Percentiles rank a stretch among this genome's conserved stretches.
These are phyloP conservation scores for Lepus townsendii DNA, from an alignment of 2,797 vertebrate species.

Conservation along the genomic window DNA sequence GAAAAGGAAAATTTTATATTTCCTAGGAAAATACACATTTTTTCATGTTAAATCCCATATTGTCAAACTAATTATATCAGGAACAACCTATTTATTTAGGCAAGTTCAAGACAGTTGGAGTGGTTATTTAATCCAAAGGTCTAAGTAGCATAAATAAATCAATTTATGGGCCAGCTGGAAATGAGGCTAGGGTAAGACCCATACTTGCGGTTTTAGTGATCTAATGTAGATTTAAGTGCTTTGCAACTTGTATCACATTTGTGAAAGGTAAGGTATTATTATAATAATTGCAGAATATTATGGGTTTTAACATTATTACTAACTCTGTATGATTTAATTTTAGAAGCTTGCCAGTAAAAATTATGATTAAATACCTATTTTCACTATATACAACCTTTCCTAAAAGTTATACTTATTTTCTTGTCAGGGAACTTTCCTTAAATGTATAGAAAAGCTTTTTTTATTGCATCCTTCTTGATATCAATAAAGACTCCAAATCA, in stretches of 20 bases:
- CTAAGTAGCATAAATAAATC: slow-evolving; percentile 59
- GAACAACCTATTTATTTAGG: slow-evolving; percentile 54
- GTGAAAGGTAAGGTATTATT: slow-evolving; percentile 62
- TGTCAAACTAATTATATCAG: slow-evolving; percentile 54
- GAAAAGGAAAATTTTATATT: slow-evolving; percentile 15
- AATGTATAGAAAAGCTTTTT: neutral
- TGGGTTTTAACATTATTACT: slow-evolving; percentile 69
- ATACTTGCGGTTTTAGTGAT: slow-evolving; percentile 41
- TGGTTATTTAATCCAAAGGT: slow-evolving; percentile 61
- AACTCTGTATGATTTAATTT: slow-evolving; percentile 67
- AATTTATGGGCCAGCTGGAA: slow-evolving; percentile 59
- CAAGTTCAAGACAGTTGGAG: slow-evolving; percentile 66
- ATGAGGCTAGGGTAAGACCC: slow-evolving; percentile 39
- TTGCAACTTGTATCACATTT: slow-evolving; percentile 47
- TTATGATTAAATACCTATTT: slow-evolving; percentile 70
- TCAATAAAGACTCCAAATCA: slow-evolving; percentile 32
- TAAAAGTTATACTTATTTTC: slow-evolving; percentile 43
- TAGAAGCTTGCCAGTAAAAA: slow-evolving; percentile 65
- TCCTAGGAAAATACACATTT: slow-evolving; percentile 17
- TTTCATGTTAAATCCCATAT: slow-evolving; percentile 45
- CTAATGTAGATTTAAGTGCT: slow-evolving; percentile 59
- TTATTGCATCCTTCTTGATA: neutral
- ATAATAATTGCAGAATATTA: slow-evolving; percentile 71
- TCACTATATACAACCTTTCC: neutral
- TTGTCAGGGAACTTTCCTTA: slow-evolving; percentile 31